These are phyloP conservation scores for Falcunculus frontatus DNA, from an alignment of 2,113 vertebrate genomes.

Conservation along the genomic window DNA sequence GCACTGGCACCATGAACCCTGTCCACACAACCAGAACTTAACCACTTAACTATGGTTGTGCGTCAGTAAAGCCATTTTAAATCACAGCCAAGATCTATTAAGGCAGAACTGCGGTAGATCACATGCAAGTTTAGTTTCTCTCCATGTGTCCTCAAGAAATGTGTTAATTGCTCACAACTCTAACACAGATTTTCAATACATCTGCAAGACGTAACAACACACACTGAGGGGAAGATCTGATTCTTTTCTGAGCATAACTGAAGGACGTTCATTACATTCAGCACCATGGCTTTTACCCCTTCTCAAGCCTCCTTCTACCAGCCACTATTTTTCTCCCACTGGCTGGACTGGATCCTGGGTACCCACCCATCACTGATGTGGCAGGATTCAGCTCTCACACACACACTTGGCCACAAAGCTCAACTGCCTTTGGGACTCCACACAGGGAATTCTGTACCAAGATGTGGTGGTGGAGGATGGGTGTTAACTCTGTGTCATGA, in stretches of 20 bases:
- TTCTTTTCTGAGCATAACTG: neutral
- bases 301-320: neutral
- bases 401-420: neutral
- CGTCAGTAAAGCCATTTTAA: neutral
- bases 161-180: slow-evolving; percentile 51
- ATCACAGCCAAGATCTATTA: neutral
- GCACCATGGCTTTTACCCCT: neutral
- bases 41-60: neutral
- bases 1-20: neutral
- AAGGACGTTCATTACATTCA: neutral
- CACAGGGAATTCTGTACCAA: neutral
- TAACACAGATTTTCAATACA: slow-evolving; percentile 33
- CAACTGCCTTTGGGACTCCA: accelerated
- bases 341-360: neutral
- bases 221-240: neutral
- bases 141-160: neutral
- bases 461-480: neutral
- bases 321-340: too few relatives aligned
- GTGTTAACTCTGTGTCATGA: accelerated
- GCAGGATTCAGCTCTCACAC: neutral
- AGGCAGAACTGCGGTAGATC: neutral
- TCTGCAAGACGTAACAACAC: slow-evolving; percentile 3
- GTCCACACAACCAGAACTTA: neutral
- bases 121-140: neutral
- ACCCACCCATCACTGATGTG: accelerated